Conservation (phyloP, 2,888 invertebrate species). For the Eupithecia pulchellata region DNA sequence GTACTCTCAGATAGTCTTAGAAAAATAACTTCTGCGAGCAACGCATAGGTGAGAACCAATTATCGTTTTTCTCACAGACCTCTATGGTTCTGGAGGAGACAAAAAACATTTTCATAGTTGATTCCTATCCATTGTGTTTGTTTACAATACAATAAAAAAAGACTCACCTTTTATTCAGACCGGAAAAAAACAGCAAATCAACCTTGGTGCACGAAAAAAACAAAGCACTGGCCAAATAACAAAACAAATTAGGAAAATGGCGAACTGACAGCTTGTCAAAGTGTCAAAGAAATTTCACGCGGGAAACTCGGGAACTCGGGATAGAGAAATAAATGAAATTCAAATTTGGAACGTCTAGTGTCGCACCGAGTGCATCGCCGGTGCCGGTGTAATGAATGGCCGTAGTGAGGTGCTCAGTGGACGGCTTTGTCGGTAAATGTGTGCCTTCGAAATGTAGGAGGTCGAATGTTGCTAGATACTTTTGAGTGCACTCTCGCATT, state of each 20-base stretch:
- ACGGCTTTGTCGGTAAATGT: conserved; percentile 81
- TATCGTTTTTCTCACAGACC: neutral
- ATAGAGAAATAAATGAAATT: conserved; percentile 42
- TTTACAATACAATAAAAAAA: conserved; percentile 36
- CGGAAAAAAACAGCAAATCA: conserved; percentile 44
- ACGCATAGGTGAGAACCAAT: neutral
- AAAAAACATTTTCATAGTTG: neutral
- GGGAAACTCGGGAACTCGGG: conserved; percentile 27
- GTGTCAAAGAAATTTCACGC: conserved; percentile 45
- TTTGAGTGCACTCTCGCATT: conserved; percentile 45
- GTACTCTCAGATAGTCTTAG: neutral
- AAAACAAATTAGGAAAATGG: conserved; percentile 51
- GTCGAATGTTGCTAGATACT: conserved; percentile 67
- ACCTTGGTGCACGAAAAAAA: conserved; percentile 48
- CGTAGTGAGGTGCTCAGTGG: conserved; percentile 75
- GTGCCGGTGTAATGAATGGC: conserved; percentile 79
- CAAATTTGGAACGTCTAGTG: conserved; percentile 39
- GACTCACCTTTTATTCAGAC: conserved; percentile 49
- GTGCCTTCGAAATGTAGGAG: conserved; percentile 71
- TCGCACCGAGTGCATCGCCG: conserved; percentile 77
- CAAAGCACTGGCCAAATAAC: conserved; percentile 52
- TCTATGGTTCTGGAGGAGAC: neutral
- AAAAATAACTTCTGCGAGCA: neutral
- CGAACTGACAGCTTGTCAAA: conserved; percentile 63
- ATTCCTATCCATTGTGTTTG: neutral